Evolutionary conservation across 2,888 invertebrate species (phyloP).

Genomic region (Plemyria rubiginata): DNA sequence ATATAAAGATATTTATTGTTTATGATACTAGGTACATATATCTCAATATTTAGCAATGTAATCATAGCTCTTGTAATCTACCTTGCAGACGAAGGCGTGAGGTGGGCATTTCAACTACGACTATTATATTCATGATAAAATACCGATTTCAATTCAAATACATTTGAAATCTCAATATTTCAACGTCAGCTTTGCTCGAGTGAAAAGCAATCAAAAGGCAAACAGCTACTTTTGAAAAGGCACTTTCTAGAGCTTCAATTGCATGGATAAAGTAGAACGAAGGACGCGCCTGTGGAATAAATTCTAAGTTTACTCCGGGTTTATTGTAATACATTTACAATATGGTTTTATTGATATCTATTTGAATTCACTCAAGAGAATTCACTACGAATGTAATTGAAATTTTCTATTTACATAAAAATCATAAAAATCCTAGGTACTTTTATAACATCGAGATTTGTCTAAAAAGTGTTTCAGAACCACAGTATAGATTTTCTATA

Average conservation of each 20-base stretch:
- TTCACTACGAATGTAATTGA: background rate
- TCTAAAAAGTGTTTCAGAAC: too few relatives aligned
- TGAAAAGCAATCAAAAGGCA: slow-evolving; percentile 54
- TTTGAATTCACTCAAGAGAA: slow-evolving; percentile 13
- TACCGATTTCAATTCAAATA: slow-evolving; percentile 30
- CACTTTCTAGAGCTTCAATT: slow-evolving; percentile 45
- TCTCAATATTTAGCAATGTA: background rate
- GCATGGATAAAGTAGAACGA: slow-evolving; percentile 26
- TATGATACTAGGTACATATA: too few relatives aligned
- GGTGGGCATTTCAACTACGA: slow-evolving; percentile 1
- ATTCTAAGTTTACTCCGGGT: slow-evolving; percentile 25
- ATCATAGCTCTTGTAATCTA: background rate
- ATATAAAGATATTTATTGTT: too few relatives aligned
- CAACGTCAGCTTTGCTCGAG: slow-evolving; percentile 45
- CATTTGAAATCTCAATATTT: slow-evolving; percentile 43
- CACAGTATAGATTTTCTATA: background rate
- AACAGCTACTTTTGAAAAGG: slow-evolving; percentile 50
- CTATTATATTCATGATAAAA: slow-evolving; percentile 30
- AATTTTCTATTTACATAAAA: background rate
- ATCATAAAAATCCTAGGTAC: too few relatives aligned
- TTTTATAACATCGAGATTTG: too few relatives aligned
- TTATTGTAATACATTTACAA: slow-evolving; percentile 14
- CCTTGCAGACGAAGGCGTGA: background rate
- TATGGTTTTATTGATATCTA: slow-evolving; percentile 13
- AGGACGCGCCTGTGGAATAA: slow-evolving; percentile 33